Percentiles rank a stretch among this genome's conserved stretches.
Evolutionary conservation across 2,888 invertebrate genomes (phyloP).

Genomic region (Panopea generosa): DNA sequence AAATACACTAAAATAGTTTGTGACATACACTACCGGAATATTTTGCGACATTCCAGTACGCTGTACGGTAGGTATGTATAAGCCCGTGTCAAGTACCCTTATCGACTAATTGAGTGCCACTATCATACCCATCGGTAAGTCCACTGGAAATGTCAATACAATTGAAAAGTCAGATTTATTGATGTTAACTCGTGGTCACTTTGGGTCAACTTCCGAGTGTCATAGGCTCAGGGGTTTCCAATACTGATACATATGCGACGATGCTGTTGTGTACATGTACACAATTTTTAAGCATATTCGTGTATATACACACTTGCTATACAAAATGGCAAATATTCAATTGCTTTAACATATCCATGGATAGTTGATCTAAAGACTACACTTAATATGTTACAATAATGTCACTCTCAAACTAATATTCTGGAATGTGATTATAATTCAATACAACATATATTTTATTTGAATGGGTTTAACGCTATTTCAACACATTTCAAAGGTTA

Average conservation of each 20-base stretch:
- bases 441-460: no score
- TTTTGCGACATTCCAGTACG: no score
- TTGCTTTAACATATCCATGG: neutral
- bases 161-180: neutral
- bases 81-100: constrained; percentile 26
- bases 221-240: no score
- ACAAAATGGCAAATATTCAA: neutral
- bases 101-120: constrained; percentile 7
- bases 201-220: neutral
- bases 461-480: no score
- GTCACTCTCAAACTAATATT: no score
- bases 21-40: constrained; percentile 26
- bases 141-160: neutral
- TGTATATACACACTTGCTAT: neutral
- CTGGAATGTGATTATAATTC: no score
- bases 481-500: no score
- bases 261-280: no score
- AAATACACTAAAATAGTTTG: constrained; percentile 27
- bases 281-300: no score
- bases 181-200: neutral
- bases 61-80: constrained; percentile 31
- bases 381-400: no score
- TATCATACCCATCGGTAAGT: neutral
- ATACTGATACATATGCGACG: no score
- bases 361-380: neutral